Evolutionary conservation across 37 sponge, comb jelly and placozoan genomes (phyloP), one percentile per base, ranked within the genome.

Genomic region (Sycon ciliatum): DNA sequence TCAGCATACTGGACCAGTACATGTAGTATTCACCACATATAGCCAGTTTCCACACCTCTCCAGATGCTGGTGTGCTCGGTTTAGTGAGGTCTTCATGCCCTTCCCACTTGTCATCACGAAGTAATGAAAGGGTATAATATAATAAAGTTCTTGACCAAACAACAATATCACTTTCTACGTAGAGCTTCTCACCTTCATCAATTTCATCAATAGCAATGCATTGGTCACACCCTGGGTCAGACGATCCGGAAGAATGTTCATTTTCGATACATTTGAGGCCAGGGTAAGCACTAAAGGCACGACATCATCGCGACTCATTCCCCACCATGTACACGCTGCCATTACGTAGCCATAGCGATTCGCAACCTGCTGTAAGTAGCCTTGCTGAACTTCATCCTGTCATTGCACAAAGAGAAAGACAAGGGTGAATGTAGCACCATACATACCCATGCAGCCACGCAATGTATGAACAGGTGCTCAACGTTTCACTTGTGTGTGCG

Each of bases 241-340:
- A 0, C 87, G 72, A 28, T 86, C 87, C 0, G 87, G 87, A 57
- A 86, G 54, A 26, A 86, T 82, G 13, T 70, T 33, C 67, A 81
- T 79, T 57, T 82, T 39, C 16, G 70, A 67, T 0, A 78, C 7
- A 55, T 82, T 52, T 3, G 27, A 18, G 6, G 57, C 34, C 32
- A 82, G 26, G 75, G 79, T 78, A 1, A 26, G 34, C 1, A 67
- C 76, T 38, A 86, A 66, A 11, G 76, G 49, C 4, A 80, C 73
- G 2, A 82, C 67, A 42, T 86, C 87, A 24, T 57, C 26, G 2
- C 76, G 34, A 1, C 72, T 38, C 83, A 86, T 78, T 37, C 87
- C 87, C 87, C 87, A 86, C 83, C 82, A 82, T 39, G 78, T 73
- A 53, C 87, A 86, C 3, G 87, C 82, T 46, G 56, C 40, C 56